Percentiles rank a stretch among this genome's conserved stretches.
phyloP scores from a whole-genome alignment of 2,888 invertebrate genomes.

The Pandemis corylana region DNA sequence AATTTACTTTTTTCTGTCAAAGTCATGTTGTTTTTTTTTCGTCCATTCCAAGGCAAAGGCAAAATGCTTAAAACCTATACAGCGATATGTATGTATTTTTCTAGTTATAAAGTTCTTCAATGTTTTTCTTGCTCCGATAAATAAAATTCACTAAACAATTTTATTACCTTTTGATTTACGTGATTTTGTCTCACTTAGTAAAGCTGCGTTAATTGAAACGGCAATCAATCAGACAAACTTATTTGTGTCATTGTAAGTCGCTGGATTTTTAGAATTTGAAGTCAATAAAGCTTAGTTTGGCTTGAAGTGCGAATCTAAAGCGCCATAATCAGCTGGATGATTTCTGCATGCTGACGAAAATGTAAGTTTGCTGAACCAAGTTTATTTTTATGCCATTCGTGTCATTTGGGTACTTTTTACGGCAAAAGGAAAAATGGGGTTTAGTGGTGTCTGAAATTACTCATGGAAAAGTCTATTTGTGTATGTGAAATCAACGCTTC shows the following conservation, averaged over 20 bases:
- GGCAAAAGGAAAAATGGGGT: background rate
- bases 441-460: background rate
- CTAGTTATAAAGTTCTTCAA: too few species aligned
- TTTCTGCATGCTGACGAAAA: background rate
- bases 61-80: too few species aligned
- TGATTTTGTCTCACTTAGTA: background rate
- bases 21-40: background rate
- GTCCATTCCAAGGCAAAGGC: too few species aligned
- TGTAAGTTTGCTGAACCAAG: constrained; percentile 24
- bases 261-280: constrained; percentile 5
- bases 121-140: too few species aligned
- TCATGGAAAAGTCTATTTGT: background rate
- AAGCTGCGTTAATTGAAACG: constrained; percentile 32
- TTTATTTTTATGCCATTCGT: constrained; percentile 30
- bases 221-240: background rate
- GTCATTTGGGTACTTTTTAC: constrained; percentile 33
- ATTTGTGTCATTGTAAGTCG: background rate
- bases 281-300: constrained; percentile 14
- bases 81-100: too few species aligned
- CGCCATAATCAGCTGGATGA: constrained; percentile 10
- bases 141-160: too few species aligned
- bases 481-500: background rate
- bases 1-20: constrained; percentile 9
- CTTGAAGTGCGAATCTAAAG: background rate
- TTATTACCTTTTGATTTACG: too few species aligned